Evolutionary conservation across 1,140 invertebrate genomes (phyloP).

Genomic region (Sipha flava): DNA sequence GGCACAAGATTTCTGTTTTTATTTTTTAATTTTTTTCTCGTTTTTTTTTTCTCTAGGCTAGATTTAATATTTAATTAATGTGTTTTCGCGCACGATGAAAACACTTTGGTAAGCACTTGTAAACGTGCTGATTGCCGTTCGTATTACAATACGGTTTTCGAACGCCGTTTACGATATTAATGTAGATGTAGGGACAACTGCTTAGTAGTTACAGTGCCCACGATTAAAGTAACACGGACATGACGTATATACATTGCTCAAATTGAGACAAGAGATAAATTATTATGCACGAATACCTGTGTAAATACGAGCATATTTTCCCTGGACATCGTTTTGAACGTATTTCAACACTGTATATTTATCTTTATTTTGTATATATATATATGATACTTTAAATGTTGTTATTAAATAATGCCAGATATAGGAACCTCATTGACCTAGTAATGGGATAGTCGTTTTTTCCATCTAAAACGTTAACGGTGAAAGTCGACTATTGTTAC

Average conservation of each 20-base stretch:
- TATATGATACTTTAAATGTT: neutral
- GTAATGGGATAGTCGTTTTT: constrained; percentile 16
- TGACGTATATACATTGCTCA: too few relatives aligned
- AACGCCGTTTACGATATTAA: too few relatives aligned
- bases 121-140: neutral
- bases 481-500: constrained; percentile 24
- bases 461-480: constrained; percentile 2
- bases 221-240: too few relatives aligned
- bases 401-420: neutral
- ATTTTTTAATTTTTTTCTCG: neutral
- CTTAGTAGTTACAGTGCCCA: too few relatives aligned
- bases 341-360: neutral
- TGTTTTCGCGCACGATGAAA: neutral
- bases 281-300: too few relatives aligned
- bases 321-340: neutral
- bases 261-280: too few relatives aligned
- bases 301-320: too few relatives aligned
- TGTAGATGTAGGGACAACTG: too few relatives aligned
- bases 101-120: neutral
- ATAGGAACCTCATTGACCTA: constrained; percentile 19
- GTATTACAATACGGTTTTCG: neutral
- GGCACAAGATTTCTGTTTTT: neutral
- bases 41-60: neutral
- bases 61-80: constrained; percentile 2
- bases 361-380: neutral